These are phyloP conservation scores for Acanthopagrus latus DNA, from an alignment of 2,797 vertebrate species.

Conservation along the genomic window DNA sequence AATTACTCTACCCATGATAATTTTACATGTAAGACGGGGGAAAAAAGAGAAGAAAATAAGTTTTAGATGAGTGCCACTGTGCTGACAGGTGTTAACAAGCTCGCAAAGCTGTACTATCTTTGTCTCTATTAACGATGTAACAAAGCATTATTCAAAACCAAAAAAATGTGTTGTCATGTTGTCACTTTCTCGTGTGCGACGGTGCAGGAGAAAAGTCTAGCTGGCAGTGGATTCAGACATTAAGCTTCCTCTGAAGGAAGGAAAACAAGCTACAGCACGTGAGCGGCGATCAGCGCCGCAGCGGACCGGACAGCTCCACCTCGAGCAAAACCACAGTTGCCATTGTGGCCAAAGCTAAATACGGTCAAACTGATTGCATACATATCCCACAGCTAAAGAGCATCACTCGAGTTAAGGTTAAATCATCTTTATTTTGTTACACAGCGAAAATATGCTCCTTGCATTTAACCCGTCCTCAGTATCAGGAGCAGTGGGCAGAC, in stretches of 20 bases:
- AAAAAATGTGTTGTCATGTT: neutral
- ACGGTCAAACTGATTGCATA: neutral
- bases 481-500: too few relatives aligned
- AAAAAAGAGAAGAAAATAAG: neutral
- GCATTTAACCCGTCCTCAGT: too few relatives aligned
- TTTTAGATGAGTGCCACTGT: conserved; percentile 11
- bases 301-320: neutral
- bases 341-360: neutral
- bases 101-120: neutral
- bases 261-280: neutral
- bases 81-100: conserved; percentile 22
- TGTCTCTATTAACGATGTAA: neutral
- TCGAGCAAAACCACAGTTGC: neutral
- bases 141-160: neutral
- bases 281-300: conserved; percentile 5
- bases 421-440: too few relatives aligned
- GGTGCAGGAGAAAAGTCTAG: neutral
- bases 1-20: neutral
- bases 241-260: neutral
- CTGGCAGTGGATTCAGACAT: neutral
- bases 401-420: too few relatives aligned
- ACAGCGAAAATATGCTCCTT: too few relatives aligned
- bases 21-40: neutral
- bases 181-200: neutral
- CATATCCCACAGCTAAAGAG: neutral